Percentiles rank a stretch among this genome's conserved stretches.
These are phyloP conservation scores for Pterocles gutturalis DNA, from an alignment of 2,113 vertebrate species.

Conservation along the genomic window DNA sequence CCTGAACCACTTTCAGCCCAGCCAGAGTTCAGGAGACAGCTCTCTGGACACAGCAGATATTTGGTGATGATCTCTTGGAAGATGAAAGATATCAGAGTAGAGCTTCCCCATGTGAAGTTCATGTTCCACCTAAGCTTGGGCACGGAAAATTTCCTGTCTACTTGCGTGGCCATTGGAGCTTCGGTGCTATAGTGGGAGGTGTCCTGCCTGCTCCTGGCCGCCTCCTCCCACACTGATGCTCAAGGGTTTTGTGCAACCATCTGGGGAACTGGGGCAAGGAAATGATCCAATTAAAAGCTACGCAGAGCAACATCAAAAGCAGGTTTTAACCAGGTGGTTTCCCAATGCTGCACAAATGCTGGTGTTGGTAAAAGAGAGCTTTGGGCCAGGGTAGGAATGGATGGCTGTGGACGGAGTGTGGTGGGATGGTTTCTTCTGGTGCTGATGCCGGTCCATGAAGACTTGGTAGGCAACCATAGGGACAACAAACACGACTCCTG, in stretches of 20 bases:
- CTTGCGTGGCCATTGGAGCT: not conserved
- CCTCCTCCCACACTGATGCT: not conserved
- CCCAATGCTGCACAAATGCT: not conserved
- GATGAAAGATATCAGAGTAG: not conserved
- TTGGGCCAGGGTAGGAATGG: not conserved
- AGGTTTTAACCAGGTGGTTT: not conserved
- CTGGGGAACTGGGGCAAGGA: conserved; percentile 33
- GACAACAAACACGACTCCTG: not conserved
- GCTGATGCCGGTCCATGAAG: not conserved
- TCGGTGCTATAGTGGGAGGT: not conserved
- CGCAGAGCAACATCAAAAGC: not conserved
- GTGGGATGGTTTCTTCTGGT: not conserved
- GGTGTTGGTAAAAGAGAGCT: not conserved
- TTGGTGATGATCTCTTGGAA: not conserved
- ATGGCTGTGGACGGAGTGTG: accelerated
- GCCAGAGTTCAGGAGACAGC: not conserved
- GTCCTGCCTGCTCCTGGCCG: not conserved
- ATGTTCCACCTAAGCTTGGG: not conserved
- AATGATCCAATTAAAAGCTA: conserved; percentile 20
- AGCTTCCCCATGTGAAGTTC: not conserved
- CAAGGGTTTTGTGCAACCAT: not conserved
- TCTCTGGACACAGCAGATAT: not conserved
- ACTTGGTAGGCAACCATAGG: not conserved
- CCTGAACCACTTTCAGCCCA: not conserved
- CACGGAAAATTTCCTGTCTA: not conserved